These are phyloP conservation scores for Drepana falcataria DNA, from an alignment of 2,888 invertebrate species.

Conservation along the genomic window DNA sequence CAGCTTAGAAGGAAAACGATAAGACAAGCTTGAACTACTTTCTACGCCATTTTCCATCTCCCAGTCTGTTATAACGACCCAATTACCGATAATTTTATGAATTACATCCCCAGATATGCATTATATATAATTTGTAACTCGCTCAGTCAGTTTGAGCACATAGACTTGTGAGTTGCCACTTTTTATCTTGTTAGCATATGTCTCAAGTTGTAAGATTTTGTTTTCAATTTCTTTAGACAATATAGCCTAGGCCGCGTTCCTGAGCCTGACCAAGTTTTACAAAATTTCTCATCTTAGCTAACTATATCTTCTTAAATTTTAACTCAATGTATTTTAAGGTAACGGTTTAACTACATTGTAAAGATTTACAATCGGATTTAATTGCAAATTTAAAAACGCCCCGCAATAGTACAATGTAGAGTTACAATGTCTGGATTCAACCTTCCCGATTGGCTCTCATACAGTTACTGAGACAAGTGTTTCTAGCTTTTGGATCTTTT, in stretches of 20 bases:
- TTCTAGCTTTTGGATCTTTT: not conserved
- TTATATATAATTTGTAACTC: not conserved
- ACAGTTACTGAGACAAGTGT: not conserved
- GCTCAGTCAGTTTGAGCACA: not conserved
- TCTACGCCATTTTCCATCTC: slow-evolving; percentile 2
- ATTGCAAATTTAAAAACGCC: not conserved
- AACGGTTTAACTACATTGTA: not conserved
- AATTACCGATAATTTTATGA: slow-evolving; percentile 2
- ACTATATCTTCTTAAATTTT: no score
- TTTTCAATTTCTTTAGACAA: no score
- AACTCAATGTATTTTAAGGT: no score
- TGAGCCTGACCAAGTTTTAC: no score
- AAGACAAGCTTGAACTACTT: not conserved
- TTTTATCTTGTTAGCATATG: not conserved
- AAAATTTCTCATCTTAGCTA: no score
- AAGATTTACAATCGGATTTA: not conserved
- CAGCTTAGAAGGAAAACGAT: not conserved
- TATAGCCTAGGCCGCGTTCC: no score
- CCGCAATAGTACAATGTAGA: slow-evolving; percentile 1
- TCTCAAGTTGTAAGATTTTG: not conserved
- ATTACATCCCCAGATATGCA: slow-evolving; percentile 4
- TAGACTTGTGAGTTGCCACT: not conserved
- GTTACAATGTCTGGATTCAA: slow-evolving; percentile 1
- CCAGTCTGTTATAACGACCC: not conserved
- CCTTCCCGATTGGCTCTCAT: slow-evolving; percentile 1